These are phyloP conservation scores for Macropodus opercularis DNA, from an alignment of 2,797 vertebrate genomes.

Conservation along the genomic window DNA sequence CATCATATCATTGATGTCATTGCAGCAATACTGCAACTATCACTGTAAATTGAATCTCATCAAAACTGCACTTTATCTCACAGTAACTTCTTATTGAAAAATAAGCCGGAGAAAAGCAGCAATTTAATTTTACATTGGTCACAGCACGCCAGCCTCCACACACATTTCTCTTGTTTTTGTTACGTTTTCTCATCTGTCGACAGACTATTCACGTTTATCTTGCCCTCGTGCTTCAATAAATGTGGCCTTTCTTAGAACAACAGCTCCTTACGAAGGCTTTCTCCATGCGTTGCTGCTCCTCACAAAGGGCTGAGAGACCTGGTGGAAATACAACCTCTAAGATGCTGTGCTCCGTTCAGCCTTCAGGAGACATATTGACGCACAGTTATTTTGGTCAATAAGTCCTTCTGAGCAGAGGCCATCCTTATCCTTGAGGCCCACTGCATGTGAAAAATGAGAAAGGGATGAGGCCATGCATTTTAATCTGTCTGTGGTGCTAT, in stretches of 20 bases:
- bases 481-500: constrained; percentile 72
- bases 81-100: constrained; percentile 53
- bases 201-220: constrained; percentile 30
- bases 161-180: constrained; percentile 20
- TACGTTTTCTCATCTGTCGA: constrained; percentile 19
- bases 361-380: constrained; percentile 83
- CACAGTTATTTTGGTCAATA: constrained; percentile 85
- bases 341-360: constrained; percentile 71
- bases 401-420: constrained; percentile 80
- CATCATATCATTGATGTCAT: constrained; percentile 75
- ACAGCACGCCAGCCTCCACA: constrained; percentile 16
- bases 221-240: constrained; percentile 30
- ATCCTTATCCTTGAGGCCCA: constrained; percentile 81
- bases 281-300: constrained; percentile 46
- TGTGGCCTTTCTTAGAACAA: constrained; percentile 31
- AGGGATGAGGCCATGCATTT: constrained; percentile 78
- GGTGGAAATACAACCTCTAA: constrained; percentile 76
- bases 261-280: constrained; percentile 43
- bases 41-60: constrained; percentile 66
- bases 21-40: constrained; percentile 62
- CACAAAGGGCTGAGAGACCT: constrained; percentile 61
- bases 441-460: constrained; percentile 82
- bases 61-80: constrained; percentile 64
- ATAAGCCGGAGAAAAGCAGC: constrained; percentile 39
- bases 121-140: constrained; percentile 44